phyloP scores from a whole-genome alignment of 2,888 invertebrate species.

The Lamproptera curius region DNA sequence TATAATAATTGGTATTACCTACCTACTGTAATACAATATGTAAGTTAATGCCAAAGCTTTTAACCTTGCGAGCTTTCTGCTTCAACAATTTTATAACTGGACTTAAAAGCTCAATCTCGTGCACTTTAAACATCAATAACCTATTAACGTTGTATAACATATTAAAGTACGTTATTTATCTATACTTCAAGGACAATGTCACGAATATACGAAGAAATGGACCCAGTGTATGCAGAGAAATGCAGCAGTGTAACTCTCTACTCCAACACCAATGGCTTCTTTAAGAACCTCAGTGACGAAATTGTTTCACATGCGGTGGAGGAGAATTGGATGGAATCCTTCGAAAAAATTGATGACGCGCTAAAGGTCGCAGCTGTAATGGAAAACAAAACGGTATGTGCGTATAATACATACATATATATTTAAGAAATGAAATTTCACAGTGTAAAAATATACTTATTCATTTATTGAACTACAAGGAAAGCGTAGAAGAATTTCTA shows the following conservation, averaged over 20 bases:
- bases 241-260: conserved; percentile 88
- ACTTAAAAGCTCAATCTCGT: too few species aligned
- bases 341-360: conserved; percentile 78
- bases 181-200: conserved; percentile 51
- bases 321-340: conserved; percentile 78
- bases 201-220: conserved; percentile 52
- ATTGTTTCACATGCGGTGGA: conserved; percentile 73
- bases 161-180: too few species aligned
- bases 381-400: conserved; percentile 66
- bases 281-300: conserved; percentile 81
- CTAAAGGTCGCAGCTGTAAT: conserved; percentile 78
- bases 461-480: neutral
- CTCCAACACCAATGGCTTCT: conserved; percentile 86
- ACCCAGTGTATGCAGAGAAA: conserved; percentile 76
- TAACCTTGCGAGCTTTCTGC: too few species aligned
- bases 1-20: too few species aligned
- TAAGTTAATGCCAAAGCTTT: too few species aligned
- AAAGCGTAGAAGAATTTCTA: too few species aligned
- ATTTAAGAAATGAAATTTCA: neutral
- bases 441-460: neutral
- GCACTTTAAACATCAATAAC: too few species aligned
- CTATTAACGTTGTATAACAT: too few species aligned
- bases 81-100: too few species aligned
- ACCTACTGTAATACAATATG: too few species aligned
- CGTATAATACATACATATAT: neutral